Base-by-base conservation (phyloP, 2,797 vertebrate species). In the Pyrrhura leucotis region DNA sequence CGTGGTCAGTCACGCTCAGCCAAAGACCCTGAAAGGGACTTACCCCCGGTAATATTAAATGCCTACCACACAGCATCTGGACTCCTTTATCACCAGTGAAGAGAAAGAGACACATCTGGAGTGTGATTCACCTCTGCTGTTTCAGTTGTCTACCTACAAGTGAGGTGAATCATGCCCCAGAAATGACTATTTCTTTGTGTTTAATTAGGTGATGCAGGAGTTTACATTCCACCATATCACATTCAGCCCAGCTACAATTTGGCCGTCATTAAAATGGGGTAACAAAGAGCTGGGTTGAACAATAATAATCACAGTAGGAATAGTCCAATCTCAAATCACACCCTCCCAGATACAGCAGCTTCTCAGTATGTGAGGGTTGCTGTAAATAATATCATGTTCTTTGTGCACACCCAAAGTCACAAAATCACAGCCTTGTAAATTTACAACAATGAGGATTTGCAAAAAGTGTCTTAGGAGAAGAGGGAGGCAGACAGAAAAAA, bases 91-190 rank as follows among this genome's bases (percentile, higher is more conserved):
- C 58, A 81, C 3, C 85, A 91, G 16, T 17, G 35, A 88, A 93
- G 85, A 71, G 89, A 90, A 71, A 89, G 74, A 78, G 69, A 35
- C 83, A 91, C 91, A 95, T 95, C 95, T 93, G 91, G 88, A 90
- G 93, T 1, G 31, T 88, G 93, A 97, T 88, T 97, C 94, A 95
- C 9, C 76, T 87, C 0, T 0, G 66, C 88, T 84, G 47, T 78
- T 84, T 90, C 95, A 89, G 93, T 56, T 65, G 66, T 4, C 62
- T 50, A 86, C 95, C 90, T 96, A 69, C 20, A 7, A 91, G 79
- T 58, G 88, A 97, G 90, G 91, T 86, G 90, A 95, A 90, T 85
- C 85, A 62, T 56, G 74, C 83, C 93, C 77, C 26, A 86, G 80
- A 94, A 95, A 94, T 48, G 12, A 59, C 39, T 26, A 4, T 74